Conservation (phyloP, 2,888 invertebrate genomes). For the Lochmaea crataegi region DNA sequence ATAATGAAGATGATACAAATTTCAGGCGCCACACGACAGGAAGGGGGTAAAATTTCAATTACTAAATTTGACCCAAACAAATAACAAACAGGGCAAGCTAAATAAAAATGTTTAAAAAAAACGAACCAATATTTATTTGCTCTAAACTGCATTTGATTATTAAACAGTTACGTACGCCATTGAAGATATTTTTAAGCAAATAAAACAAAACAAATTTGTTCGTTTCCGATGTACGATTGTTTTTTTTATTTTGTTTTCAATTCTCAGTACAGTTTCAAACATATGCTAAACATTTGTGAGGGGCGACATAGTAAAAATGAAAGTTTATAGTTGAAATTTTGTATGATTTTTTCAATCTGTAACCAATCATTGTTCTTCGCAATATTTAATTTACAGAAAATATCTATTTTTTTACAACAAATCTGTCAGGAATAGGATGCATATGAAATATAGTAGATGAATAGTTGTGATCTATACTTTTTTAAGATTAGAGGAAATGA, state of each 20-base stretch:
- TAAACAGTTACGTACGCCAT: background rate
- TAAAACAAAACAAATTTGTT: slow-evolving; percentile 30
- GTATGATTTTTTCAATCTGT: background rate
- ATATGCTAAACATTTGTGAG: slow-evolving; percentile 45
- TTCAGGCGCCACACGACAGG: too few species aligned
- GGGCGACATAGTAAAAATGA: background rate
- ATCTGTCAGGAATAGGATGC: too few species aligned
- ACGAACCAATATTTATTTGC: background rate
- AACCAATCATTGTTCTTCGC: background rate
- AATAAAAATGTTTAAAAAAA: too few species aligned
- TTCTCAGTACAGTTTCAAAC: slow-evolving; percentile 36
- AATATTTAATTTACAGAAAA: background rate
- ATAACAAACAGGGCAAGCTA: too few species aligned
- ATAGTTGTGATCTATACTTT: too few species aligned
- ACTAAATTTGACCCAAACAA: too few species aligned
- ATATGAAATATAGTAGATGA: too few species aligned
- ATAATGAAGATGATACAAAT: too few species aligned
- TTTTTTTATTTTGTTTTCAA: slow-evolving; percentile 29
- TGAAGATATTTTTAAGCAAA: slow-evolving; percentile 15
- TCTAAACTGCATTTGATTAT: background rate
- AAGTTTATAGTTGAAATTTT: background rate
- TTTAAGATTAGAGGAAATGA: too few species aligned
- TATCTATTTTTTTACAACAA: too few species aligned
- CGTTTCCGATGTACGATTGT: slow-evolving; percentile 26
- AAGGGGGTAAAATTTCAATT: too few species aligned